Evolutionary conservation across 2,888 invertebrate species (phyloP).

Genomic region (Epistrophella euchroma): DNA sequence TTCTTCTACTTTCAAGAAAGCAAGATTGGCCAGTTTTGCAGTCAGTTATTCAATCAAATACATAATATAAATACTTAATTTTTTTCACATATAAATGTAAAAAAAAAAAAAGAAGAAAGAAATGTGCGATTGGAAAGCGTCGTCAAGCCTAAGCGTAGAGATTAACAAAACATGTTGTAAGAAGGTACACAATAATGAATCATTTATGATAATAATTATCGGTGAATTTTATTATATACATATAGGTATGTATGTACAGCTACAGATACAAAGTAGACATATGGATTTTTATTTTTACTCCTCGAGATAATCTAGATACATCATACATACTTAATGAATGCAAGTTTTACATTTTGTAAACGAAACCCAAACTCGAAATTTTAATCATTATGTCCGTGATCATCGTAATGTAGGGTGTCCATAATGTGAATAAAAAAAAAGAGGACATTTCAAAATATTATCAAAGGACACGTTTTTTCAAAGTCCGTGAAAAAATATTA

Average conservation of each 20-base stretch:
- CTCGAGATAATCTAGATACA: no score
- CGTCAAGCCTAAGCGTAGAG: background rate
- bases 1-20: background rate
- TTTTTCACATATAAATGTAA: background rate
- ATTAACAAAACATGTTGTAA: background rate
- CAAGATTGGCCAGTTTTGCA: conserved; percentile 21
- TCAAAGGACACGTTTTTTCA: no score
- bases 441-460: no score
- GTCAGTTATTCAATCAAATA: conserved; percentile 23
- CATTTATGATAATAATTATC: background rate
- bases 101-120: background rate
- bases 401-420: no score
- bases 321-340: no score
- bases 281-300: no score
- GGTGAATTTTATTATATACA: no score
- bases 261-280: background rate
- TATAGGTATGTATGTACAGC: background rate
- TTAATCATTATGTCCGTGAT: no score
- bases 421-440: no score
- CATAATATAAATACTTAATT: background rate
- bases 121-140: conserved; percentile 7
- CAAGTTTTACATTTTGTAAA: no score
- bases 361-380: no score
- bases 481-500: no score
- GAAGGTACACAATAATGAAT: background rate